A percentile compares a stretch with the other conserved stretches of the same genome.
Evolutionary conservation across 2,888 invertebrate species (phyloP).

Genomic region (Drosophila greeni): DNA sequence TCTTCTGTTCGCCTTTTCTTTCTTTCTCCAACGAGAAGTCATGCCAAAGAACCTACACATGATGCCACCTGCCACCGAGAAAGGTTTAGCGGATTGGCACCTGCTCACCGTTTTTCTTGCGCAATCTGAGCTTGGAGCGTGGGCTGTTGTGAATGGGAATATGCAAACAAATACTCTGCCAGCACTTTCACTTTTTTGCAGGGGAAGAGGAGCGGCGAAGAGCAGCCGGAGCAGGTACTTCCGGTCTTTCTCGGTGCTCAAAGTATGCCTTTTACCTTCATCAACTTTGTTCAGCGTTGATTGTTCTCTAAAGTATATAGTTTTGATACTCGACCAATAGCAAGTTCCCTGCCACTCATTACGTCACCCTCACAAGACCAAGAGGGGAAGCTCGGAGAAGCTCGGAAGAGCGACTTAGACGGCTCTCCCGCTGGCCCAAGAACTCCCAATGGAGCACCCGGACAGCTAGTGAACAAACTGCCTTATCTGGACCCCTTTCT

Average conservation of each 20-base stretch:
- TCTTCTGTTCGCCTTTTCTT: too few relatives aligned
- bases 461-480: background rate
- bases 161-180: slow-evolving; percentile 7
- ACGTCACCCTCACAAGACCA: slow-evolving; percentile 1
- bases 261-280: background rate
- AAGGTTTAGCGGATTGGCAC: background rate
- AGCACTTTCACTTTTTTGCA: slow-evolving; percentile 23
- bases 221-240: background rate
- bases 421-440: background rate
- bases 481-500: slow-evolving; percentile 2
- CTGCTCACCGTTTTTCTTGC: background rate
- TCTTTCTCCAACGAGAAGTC: background rate
- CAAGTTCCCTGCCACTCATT: background rate
- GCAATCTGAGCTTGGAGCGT: slow-evolving; percentile 3
- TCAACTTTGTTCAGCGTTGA: background rate
- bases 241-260: slow-evolving; percentile 1
- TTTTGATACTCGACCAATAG: background rate
- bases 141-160: slow-evolving; percentile 5
- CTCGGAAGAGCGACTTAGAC: background rate
- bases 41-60: background rate
- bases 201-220: background rate
- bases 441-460: background rate
- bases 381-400: background rate
- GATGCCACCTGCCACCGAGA: background rate
- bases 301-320: background rate